Base-by-base conservation (phyloP, 2,888 invertebrate species). In the Cinara cedri region DNA sequence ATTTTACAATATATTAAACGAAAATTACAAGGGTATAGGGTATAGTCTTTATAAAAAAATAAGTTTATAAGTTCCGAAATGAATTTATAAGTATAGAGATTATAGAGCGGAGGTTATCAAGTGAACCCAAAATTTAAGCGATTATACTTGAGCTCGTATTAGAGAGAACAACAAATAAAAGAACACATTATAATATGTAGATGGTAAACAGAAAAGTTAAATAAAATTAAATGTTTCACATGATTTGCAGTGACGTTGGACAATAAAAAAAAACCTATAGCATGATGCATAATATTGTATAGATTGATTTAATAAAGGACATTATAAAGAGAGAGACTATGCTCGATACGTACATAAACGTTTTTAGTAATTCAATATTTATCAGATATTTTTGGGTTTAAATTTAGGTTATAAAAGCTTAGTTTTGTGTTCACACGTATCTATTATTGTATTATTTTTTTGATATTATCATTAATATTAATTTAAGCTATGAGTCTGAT, bases 311-410 rank as follows among this genome's bases (percentile, higher is more conserved):
- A 44, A 44, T 71, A 11, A 21, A 42, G 11, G 55, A 14, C 16
- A 55, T 70, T 70, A n/a, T n/a, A 21, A 55, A 70, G 16, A 55
- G 9, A 55, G 14, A 44, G 19, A 24, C 3, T 44, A n/a, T 71
- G 14, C 55, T 11, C 10, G 11, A 24, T 10, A 44, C 14, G 21
- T 44, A 16, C 42, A 16, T 11, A 11, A 55, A 57, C 34, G 6
- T 34, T 34, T 34, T 34, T 3, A 34, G 34, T 34, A 34, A 6
- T 34, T 34, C 34, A 34, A 34, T 34, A 6, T 34, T 34, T 6
- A 34, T 34, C 34, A 34, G n/a, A n/a, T n/a, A n/a, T n/a, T n/a
- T n/a, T n/a, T n/a, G n/a, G n/a, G n/a, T n/a, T n/a, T n/a, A n/a
- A n/a, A n/a, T n/a, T n/a, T n/a, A n/a, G n/a, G n/a, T n/a, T n/a